Evolutionary conservation across 2,888 invertebrate species (phyloP).

Genomic region (Melangyna quadrimaculata): DNA sequence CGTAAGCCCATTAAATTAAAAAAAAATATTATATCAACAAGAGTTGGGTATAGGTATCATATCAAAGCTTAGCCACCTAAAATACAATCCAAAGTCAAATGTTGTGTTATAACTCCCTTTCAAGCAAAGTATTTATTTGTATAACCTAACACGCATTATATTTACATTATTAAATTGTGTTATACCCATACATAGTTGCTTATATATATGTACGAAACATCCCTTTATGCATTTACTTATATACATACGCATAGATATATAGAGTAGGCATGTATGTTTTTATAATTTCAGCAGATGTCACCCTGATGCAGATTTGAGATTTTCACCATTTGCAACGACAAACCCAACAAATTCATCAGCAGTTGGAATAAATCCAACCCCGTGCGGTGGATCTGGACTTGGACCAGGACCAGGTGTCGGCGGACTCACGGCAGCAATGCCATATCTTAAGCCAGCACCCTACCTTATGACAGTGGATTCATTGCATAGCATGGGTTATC

Average conservation of each 20-base stretch:
- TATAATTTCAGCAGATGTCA: slow-evolving; percentile 81
- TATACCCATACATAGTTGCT: background rate
- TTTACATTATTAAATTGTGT: slow-evolving; percentile 4
- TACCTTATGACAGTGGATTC: slow-evolving; percentile 85
- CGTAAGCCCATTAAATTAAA: background rate
- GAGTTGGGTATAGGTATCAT: slow-evolving; percentile 14
- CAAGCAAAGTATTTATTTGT: slow-evolving; percentile 7
- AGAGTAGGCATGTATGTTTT: background rate
- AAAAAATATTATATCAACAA: slow-evolving; percentile 6
- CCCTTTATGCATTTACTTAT: background rate
- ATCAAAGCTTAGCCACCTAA: slow-evolving; percentile 30
- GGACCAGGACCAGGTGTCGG: slow-evolving; percentile 79
- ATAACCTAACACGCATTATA: background rate
- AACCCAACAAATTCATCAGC: slow-evolving; percentile 62
- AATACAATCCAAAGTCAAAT: slow-evolving; percentile 61
- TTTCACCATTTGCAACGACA: slow-evolving; percentile 82
- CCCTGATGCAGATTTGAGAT: slow-evolving; percentile 83
- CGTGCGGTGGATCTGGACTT: slow-evolving; percentile 77
- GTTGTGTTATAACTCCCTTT: slow-evolving; percentile 26
- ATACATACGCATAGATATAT: background rate
- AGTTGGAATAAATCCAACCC: slow-evolving; percentile 71
- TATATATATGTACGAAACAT: background rate
- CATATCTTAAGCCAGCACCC: slow-evolving; percentile 84
- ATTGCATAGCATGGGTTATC: slow-evolving; percentile 86
- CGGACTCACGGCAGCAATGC: slow-evolving; percentile 82